These are phyloP conservation scores for Myripristis jacobus DNA, from an alignment of 2,797 vertebrate genomes.

Conservation along the genomic window DNA sequence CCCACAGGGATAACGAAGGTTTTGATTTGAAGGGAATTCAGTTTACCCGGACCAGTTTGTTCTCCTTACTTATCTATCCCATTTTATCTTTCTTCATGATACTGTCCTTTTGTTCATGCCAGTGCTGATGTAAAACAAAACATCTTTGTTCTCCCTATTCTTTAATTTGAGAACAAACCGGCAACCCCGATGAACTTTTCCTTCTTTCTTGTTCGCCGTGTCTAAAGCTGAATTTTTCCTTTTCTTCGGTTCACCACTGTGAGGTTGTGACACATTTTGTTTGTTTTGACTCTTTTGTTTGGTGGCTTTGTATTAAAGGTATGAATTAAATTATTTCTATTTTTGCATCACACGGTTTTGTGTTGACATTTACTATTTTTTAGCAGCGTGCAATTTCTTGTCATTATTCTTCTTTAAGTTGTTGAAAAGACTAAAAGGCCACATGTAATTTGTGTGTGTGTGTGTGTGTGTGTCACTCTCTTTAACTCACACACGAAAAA, in stretches of 20 bases:
- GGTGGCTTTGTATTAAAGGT: constrained; percentile 24
- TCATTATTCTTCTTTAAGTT: constrained; percentile 2
- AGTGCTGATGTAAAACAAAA: constrained; percentile 19
- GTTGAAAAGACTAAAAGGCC: constrained; percentile 3
- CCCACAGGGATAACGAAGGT: constrained; percentile 15
- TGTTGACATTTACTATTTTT: constrained; percentile 31
- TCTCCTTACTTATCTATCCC: constrained; percentile 29
- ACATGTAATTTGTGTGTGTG: too few species aligned
- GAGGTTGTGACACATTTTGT: constrained; percentile 36
- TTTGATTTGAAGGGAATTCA: constrained; percentile 11
- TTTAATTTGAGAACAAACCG: constrained; percentile 54
- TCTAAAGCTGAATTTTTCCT: background rate
- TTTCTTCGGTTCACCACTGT: constrained; percentile 24
- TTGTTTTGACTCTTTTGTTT: constrained; percentile 26
- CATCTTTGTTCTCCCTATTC: constrained; percentile 44
- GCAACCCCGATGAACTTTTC: constrained; percentile 32
- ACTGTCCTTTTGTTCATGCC: constrained; percentile 19
- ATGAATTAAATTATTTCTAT: constrained; percentile 35
- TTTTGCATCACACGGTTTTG: constrained; percentile 27
- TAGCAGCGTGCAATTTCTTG: background rate
- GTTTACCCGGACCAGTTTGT: constrained; percentile 35
- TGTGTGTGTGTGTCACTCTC: too few species aligned
- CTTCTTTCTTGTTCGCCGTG: constrained; percentile 18
- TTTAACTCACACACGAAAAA: too few species aligned
- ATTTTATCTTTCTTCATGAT: constrained; percentile 29